Conservation (phyloP, 2,888 invertebrate genomes). For the Agonum fuliginosum region DNA sequence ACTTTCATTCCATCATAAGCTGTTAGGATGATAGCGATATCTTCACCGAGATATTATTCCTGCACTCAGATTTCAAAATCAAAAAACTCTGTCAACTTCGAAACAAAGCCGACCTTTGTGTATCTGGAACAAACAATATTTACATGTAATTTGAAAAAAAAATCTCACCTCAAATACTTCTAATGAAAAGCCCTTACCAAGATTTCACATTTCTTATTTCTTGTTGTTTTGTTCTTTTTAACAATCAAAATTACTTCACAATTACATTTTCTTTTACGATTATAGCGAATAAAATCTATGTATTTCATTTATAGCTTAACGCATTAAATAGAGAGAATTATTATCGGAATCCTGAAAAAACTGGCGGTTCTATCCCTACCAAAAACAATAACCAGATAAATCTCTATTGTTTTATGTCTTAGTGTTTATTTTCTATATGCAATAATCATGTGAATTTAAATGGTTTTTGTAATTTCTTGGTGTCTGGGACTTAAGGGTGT, state of each 20-base stretch:
- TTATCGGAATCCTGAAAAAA: too few species aligned
- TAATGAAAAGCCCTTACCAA: slow-evolving; percentile 29
- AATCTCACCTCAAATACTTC: background rate
- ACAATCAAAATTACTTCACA: slow-evolving; percentile 11
- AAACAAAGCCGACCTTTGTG: slow-evolving; percentile 22
- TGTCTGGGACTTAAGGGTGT: too few species aligned
- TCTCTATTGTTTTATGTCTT: too few species aligned
- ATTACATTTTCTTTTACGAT: too few species aligned
- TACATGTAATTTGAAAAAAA: slow-evolving; percentile 5
- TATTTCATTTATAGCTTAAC: too few species aligned
- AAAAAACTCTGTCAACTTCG: slow-evolving; percentile 12
- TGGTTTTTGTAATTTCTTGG: too few species aligned
- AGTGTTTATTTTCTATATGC: too few species aligned
- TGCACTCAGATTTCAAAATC: background rate
- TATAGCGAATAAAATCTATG: background rate
- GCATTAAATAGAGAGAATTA: too few species aligned
- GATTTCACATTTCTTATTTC: slow-evolving; percentile 3
- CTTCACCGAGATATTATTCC: slow-evolving; percentile 20
- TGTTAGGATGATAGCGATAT: slow-evolving; percentile 25
- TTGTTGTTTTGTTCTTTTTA: background rate
- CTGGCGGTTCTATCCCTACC: too few species aligned
- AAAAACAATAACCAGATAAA: too few species aligned
- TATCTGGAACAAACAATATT: slow-evolving; percentile 40
- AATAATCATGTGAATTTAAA: too few species aligned
- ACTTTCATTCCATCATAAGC: slow-evolving; percentile 39